Percentiles rank a stretch among this genome's conserved stretches.
These are phyloP conservation scores for Carassius gibelio DNA, from an alignment of 2,113 vertebrate species.

Conservation along the genomic window DNA sequence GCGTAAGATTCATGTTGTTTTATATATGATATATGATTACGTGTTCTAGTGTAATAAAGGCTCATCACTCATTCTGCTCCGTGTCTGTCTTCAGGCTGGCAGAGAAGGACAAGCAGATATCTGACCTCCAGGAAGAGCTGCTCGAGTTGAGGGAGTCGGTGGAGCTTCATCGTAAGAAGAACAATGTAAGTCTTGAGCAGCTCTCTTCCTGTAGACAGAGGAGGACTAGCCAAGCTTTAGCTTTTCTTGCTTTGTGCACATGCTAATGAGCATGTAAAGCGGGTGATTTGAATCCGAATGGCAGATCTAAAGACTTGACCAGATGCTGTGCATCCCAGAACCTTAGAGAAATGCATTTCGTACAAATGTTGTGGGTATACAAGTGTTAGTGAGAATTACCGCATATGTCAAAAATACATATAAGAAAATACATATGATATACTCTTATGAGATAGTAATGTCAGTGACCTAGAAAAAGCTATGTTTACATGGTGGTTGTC, in stretches of 20 bases:
- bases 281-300: conserved; percentile 19
- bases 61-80: background rate
- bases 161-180: conserved; percentile 94
- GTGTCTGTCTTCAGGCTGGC: conserved; percentile 77
- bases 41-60: conserved; percentile 8
- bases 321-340: no score
- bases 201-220: background rate
- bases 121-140: conserved; percentile 79
- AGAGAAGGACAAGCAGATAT: conserved; percentile 82
- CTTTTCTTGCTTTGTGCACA: background rate
- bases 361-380: no score
- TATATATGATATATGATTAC: no score
- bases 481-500: no score
- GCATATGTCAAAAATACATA: no score
- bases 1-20: conserved; percentile 64
- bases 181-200: conserved; percentile 82
- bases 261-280: background rate
- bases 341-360: background rate
- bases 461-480: no score
- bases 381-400: background rate
- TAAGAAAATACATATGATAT: no score
- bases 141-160: conserved; percentile 82
- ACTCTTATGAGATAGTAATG: no score
- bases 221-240: background rate
- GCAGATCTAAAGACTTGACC: background rate